Percentiles rank a stretch among this genome's conserved stretches.
Conservation (phyloP, 2,888 invertebrate species). For the Galerucella calmariensis region DNA sequence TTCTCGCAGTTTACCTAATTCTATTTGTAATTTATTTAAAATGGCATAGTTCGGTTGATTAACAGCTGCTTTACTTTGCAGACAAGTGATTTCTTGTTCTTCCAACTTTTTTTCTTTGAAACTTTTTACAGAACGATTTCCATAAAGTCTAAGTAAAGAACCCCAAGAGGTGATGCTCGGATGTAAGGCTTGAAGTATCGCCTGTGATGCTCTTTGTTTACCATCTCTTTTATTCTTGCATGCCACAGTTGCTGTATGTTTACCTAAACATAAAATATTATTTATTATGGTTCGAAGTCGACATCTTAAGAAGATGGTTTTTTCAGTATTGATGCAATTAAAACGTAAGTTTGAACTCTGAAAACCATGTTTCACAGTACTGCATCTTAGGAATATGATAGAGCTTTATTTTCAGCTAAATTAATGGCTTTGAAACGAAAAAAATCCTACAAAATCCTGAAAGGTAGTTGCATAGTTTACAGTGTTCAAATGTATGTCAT, state of each 20-base stretch:
- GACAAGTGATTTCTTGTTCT: constrained; percentile 90
- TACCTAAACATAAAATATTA: constrained; percentile 55
- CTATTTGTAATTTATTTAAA: constrained; percentile 82
- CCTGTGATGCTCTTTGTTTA: constrained; percentile 95
- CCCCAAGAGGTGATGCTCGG: constrained; percentile 97
- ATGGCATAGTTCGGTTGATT: constrained; percentile 94
- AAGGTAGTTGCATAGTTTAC: too few relatives aligned
- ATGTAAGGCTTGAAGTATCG: constrained; percentile 91
- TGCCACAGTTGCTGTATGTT: constrained; percentile 88
- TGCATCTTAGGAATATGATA: too few relatives aligned
- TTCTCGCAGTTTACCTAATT: constrained; percentile 82
- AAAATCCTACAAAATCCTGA: too few relatives aligned
- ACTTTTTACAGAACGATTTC: constrained; percentile 89
- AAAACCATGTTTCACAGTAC: too few relatives aligned
- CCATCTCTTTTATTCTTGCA: constrained; percentile 97
- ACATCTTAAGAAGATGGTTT: too few relatives aligned
- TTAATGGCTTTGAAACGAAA: too few relatives aligned
- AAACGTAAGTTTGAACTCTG: too few relatives aligned
- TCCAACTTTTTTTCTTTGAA: constrained; percentile 92
- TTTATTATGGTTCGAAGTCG: too few relatives aligned
- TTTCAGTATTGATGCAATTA: too few relatives aligned
- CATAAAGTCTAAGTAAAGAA: constrained; percentile 91
- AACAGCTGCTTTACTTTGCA: constrained; percentile 88
- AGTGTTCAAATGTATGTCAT: too few relatives aligned
- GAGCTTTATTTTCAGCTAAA: too few relatives aligned